Base-by-base conservation (phyloP, 2,113 vertebrate genomes). In the Campylorhamphus procurvoides region DNA sequence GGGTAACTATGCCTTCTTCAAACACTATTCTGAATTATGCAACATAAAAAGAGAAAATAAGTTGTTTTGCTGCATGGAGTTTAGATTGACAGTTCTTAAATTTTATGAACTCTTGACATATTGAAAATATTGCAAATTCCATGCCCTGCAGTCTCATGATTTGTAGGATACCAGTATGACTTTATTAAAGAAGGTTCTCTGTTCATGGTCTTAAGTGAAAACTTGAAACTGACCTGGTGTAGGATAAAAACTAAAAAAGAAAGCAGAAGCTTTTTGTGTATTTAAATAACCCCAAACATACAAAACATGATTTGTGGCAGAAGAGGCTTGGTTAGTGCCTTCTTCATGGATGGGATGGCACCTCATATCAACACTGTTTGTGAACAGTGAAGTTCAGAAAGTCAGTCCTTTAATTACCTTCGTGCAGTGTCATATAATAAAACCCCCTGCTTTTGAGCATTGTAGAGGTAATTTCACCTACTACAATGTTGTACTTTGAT, bases 391-490 rank as follows among this genome's bases (percentile, higher is more conserved):
- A 40, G 17, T n/a, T 50, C 29, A 49, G 49, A 47, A 59, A 22
- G 20, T 13, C 33, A 64, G 27, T 59, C 10, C 68, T 58, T 67
- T 33, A 15, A 28, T 68, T n/a, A 10, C 8, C 37, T 59, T 73
- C 59, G 13, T 84, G 18, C n/a, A 64, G 20, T 24, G 44, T 22
- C 31, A 9, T 49, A 42, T 27, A 1, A 25, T 52, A 22, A 58
- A 49, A 12, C 11, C 0, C 0, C 24, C 31, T 89, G 55, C 14
- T 29, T 2, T 1, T 49, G 33, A 47, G 39, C 42, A 50, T 5
- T 44, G 18, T 29, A 39, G 11, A 28, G 22, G 25, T 23, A 64
- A 71, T 58, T 60, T 31, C 15, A 77, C 37, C 22, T 52, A 6
- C 49, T 53, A 6, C 0, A 3, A 2, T 69, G 13, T 10, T 87